Evolutionary conservation across 92 coral and sea anemone species (phyloP), one percentile per base, ranked within the genome.

Genomic region (Siderastrea radians): DNA sequence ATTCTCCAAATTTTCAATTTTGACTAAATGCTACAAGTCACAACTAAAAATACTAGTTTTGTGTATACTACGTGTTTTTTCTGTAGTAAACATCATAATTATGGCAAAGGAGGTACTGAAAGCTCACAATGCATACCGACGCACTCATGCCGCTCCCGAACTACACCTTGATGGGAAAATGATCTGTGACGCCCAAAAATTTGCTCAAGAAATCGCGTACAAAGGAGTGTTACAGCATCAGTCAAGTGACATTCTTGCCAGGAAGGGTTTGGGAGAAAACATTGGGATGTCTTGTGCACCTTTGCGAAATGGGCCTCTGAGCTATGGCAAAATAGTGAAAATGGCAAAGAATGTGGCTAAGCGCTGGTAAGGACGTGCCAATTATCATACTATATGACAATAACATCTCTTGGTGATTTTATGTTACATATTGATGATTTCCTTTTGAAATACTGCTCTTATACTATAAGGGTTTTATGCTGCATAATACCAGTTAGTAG

Each of bases 211-310:
- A 16, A 44, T 95, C 64, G 90, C 95, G 55, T 81, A 55, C 4
- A 85, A 65, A 74, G 91, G 92, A 2, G 79, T 69, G 65, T 78
- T 95, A 79, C 93, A 95, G 38, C 98, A 95, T 87, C 87, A 95
- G 45, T 70, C 93, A 12, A 75, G 70, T 49, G 84, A 79, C 4
- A 83, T 73, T 1, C 87, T 83, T 1, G 86, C 94, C 68, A 77
- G 88, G 17, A 86, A 88, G 58, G 76, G 92, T 19, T 85, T 93
- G 38, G 98, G 98, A 2, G 98, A 95, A 69, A 95, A 95, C 58
- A 95, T 95, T 15, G 98, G 96, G 16, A 95, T 89, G 85, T 88
- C 95, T 87, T 95, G 98, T 50, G 94, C 88, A 38, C 80, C 95
- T 50, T 87, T 77, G 19, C 84, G 83, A 49, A 49, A 71, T 45